These are phyloP conservation scores for Microctonus aethiopoides DNA, from an alignment of 2,888 invertebrate species.

Conservation along the genomic window DNA sequence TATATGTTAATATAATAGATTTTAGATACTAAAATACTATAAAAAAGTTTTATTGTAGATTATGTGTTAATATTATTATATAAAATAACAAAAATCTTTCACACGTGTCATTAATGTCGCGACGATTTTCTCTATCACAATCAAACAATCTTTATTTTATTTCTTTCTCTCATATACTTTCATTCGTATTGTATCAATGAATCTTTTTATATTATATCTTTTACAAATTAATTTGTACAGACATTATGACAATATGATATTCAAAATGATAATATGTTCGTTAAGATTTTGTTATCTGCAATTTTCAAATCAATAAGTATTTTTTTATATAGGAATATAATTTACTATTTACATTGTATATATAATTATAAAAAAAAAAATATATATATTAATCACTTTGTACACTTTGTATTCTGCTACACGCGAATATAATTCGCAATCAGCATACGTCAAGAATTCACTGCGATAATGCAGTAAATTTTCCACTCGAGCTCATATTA, in stretches of 20 bases:
- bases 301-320: not conserved
- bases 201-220: constrained; percentile 4
- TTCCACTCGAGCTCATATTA: constrained; percentile 25
- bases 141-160: not conserved
- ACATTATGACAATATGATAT: constrained; percentile 4
- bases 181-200: not conserved
- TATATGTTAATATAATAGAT: not conserved
- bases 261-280: not conserved
- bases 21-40: constrained; percentile 19
- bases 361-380: not conserved
- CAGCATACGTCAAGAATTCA: not conserved
- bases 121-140: not conserved
- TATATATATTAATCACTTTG: not conserved
- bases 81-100: not conserved
- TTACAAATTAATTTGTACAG: constrained; percentile 31
- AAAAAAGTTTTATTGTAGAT: not conserved
- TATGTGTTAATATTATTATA: not conserved
- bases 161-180: not conserved
- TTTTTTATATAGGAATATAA: not conserved
- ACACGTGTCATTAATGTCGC: not conserved
- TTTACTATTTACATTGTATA: not conserved
- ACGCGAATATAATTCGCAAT: not conserved
- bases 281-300: not conserved
- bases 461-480: constrained; percentile 29
- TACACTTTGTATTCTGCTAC: constrained; percentile 2